A percentile compares a stretch with the other conserved stretches of the same genome.
These are phyloP conservation scores for Tenebrosternarchus preto DNA, from an alignment of 2,113 vertebrate genomes.

Conservation along the genomic window DNA sequence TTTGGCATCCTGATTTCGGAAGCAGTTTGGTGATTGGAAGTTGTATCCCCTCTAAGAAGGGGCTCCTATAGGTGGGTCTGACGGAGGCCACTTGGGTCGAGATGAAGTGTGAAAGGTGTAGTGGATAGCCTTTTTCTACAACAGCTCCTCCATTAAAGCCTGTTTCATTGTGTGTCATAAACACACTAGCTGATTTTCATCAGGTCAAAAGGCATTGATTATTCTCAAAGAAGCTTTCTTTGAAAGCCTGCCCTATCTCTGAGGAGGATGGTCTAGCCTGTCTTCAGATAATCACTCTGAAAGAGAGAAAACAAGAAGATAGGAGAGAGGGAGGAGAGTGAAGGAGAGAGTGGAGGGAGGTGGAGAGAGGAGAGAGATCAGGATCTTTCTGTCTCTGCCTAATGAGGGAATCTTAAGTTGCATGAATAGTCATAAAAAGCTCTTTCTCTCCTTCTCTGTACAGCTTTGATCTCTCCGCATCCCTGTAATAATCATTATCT, in stretches of 20 bases:
- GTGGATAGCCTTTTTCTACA: no score
- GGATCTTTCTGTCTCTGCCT: constrained; percentile 22
- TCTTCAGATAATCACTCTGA: neutral
- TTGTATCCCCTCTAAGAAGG: no score
- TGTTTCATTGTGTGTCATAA: constrained; percentile 53
- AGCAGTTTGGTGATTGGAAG: no score
- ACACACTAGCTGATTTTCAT: constrained; percentile 47
- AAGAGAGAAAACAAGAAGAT: neutral
- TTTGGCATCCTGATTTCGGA: no score
- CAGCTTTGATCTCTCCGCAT: constrained; percentile 40
- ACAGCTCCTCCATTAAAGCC: constrained; percentile 40
- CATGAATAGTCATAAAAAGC: constrained; percentile 33
- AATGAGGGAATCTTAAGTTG: constrained; percentile 30
- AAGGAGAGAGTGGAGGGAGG: constrained; percentile 2
- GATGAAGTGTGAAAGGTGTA: no score
- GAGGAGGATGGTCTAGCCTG: constrained; percentile 25
- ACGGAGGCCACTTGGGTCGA: no score
- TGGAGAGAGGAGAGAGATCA: constrained; percentile 13
- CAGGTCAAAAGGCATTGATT: constrained; percentile 42
- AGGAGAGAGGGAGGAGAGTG: neutral
- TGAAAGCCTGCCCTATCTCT: constrained; percentile 37
- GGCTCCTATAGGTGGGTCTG: no score
- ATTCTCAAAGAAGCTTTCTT: constrained; percentile 26
- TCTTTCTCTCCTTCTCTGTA: constrained; percentile 11
- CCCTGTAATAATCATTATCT: constrained; percentile 53